These are phyloP conservation scores for Dendrocincla tyrannina DNA, from an alignment of 2,797 vertebrate species.

Conservation along the genomic window DNA sequence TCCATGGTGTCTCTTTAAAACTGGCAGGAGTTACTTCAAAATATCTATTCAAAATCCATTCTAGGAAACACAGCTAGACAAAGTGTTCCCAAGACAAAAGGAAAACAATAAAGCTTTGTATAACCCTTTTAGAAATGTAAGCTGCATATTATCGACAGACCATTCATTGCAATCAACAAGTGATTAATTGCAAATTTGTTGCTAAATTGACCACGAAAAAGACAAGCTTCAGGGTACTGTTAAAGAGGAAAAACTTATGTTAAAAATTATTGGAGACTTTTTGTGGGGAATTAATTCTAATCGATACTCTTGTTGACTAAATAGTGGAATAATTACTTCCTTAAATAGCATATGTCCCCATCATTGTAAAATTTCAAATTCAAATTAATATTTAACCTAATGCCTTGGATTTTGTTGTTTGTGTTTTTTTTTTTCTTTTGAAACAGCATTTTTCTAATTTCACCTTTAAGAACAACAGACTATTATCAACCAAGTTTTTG, in stretches of 20 bases:
- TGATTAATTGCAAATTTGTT: conserved; percentile 81
- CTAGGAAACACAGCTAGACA: conserved; percentile 73
- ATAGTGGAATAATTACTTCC: conserved; percentile 74
- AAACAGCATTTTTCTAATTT: conserved; percentile 57
- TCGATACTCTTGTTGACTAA: conserved; percentile 76
- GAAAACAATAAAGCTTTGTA: conserved; percentile 72
- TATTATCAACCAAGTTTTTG: conserved; percentile 18
- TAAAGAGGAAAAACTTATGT: conserved; percentile 71
- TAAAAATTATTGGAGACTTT: conserved; percentile 75
- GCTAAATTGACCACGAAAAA: conserved; percentile 73
- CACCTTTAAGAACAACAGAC: conserved; percentile 45
- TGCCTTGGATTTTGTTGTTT: neutral
- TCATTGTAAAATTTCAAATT: conserved; percentile 73
- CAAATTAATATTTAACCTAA: conserved; percentile 81
- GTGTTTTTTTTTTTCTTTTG: neutral
- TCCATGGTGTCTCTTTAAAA: conserved; percentile 76
- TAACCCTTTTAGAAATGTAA: conserved; percentile 75
- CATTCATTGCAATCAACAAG: conserved; percentile 76
- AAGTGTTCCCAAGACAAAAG: conserved; percentile 76
- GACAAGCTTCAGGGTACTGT: conserved; percentile 65
- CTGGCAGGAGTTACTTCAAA: conserved; percentile 70
- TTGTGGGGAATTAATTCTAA: conserved; percentile 76
- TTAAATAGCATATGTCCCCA: conserved; percentile 71
- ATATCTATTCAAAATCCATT: conserved; percentile 76
- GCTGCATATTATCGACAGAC: conserved; percentile 73